Conservation (phyloP, 2,797 vertebrate genomes). For the Danio choprae region DNA sequence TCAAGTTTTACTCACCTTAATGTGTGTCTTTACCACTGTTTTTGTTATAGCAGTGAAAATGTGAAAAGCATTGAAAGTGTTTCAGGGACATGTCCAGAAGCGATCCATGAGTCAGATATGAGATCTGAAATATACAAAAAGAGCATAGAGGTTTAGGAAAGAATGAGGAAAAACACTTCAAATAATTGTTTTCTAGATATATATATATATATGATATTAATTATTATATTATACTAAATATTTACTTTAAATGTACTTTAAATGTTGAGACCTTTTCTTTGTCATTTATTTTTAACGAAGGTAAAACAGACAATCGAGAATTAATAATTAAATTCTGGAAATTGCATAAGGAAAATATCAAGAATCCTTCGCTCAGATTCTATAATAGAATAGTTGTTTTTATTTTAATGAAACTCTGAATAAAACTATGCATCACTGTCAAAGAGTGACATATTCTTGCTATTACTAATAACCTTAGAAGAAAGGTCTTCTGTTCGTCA, state of each 20-base stretch:
- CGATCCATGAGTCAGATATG: slow-evolving; percentile 90
- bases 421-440: background rate
- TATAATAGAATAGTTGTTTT: background rate
- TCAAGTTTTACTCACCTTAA: slow-evolving; percentile 80
- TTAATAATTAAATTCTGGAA: background rate
- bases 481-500: background rate
- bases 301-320: background rate
- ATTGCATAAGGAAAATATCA: background rate
- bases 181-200: background rate
- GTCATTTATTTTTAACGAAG: background rate
- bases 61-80: too few relatives aligned
- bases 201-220: too few relatives aligned
- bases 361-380: background rate
- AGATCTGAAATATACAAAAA: slow-evolving; percentile 77
- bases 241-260: background rate
- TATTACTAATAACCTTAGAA: slow-evolving; percentile 3
- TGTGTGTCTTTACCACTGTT: slow-evolving; percentile 90
- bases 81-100: slow-evolving; percentile 88
- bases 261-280: background rate
- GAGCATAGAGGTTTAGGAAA: slow-evolving; percentile 5
- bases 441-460: background rate
- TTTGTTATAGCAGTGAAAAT: slow-evolving; percentile 84
- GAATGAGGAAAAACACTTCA: background rate
- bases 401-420: background rate
- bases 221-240: too few relatives aligned